A percentile compares a stretch with the other conserved stretches of the same genome.
Conservation (phyloP, 2,797 vertebrate species). For the Benthosema pterotum region DNA sequence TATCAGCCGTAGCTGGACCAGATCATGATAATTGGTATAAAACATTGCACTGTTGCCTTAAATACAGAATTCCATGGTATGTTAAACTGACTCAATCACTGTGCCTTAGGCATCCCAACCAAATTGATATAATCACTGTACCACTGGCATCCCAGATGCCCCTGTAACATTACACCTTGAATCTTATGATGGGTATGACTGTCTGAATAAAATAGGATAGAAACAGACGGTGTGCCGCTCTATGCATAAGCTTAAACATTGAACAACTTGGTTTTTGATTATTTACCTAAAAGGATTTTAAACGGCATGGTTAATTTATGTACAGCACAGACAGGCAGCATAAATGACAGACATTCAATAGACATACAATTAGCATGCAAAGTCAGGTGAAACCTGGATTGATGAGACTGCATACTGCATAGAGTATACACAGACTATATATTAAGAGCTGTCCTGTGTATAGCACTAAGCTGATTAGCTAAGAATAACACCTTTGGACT, state of each 20-base stretch:
- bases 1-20: constrained; percentile 4
- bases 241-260: neutral
- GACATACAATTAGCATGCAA: constrained; percentile 38
- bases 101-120: too few species aligned
- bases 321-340: constrained; percentile 13
- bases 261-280: constrained; percentile 1
- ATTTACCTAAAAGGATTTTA: constrained; percentile 1
- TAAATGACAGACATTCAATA: neutral
- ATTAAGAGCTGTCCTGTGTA: constrained; percentile 44
- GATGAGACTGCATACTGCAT: constrained; percentile 14
- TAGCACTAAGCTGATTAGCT: constrained; percentile 72
- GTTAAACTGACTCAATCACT: neutral
- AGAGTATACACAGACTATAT: too few species aligned
- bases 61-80: neutral
- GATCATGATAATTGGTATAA: constrained; percentile 1
- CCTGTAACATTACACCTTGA: too few species aligned
- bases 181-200: too few species aligned
- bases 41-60: constrained; percentile 10
- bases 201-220: too few species aligned
- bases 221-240: neutral
- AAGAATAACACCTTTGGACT: constrained; percentile 60
- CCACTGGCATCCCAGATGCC: too few species aligned
- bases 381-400: constrained; percentile 17
- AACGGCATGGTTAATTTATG: constrained; percentile 34
- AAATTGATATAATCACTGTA: too few species aligned